A percentile compares a stretch with the other conserved stretches of the same genome.
Conservation (phyloP, 2,797 vertebrate genomes). For the Bradypus variegatus region DNA sequence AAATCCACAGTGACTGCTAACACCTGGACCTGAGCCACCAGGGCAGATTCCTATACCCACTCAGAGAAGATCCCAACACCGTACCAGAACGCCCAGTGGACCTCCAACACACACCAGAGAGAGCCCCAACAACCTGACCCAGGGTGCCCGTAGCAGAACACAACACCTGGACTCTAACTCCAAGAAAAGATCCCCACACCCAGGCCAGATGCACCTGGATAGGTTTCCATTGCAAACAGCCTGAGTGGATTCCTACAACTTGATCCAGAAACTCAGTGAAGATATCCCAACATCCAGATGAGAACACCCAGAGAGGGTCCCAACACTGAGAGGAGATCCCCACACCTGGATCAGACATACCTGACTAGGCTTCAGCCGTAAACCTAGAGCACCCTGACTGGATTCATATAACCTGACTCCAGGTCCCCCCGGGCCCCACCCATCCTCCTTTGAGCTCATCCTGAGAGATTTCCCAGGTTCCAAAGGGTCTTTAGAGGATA, state of each 20-base stretch:
- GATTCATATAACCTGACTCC: not conserved
- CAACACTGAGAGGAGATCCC: not conserved
- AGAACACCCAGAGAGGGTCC: not conserved
- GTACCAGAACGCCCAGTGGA: fast-evolving
- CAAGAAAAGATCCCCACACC: not conserved
- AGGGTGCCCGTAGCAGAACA: not conserved
- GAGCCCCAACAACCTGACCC: not conserved
- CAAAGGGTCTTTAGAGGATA: not conserved
- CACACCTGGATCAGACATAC: not conserved
- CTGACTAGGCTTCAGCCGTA: not conserved
- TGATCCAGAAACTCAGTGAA: not conserved
- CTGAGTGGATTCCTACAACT: too few relatives aligned
- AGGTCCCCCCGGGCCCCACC: too few relatives aligned
- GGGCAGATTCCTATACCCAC: not conserved
- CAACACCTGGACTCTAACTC: not conserved
- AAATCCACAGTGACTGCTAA: not conserved
- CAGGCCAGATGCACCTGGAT: not conserved
- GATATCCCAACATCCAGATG: not conserved
- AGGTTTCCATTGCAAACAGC: not conserved
- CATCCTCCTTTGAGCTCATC: not conserved
- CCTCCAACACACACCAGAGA: not conserved
- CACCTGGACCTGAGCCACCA: not conserved
- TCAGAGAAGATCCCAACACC: not conserved
- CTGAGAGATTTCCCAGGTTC: not conserved
- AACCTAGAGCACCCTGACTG: not conserved